phyloP scores from a whole-genome alignment of 2,113 vertebrate species.

The Dipodomys stephensi region DNA sequence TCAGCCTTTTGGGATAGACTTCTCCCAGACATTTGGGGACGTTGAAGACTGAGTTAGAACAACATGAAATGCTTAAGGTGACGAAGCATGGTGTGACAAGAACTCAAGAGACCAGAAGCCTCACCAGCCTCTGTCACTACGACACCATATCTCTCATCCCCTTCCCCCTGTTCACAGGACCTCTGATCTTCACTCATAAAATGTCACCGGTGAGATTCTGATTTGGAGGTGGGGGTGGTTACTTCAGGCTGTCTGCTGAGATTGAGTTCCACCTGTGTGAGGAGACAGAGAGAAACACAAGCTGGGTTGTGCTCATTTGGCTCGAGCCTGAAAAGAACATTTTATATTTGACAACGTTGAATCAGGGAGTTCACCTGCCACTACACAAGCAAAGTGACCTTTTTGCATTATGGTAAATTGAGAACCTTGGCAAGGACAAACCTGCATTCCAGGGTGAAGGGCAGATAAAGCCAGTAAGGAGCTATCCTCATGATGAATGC shows the following conservation, averaged over 20 bases:
- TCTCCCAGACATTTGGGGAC: no score
- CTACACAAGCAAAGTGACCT: conserved; percentile 24
- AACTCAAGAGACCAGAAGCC: not conserved
- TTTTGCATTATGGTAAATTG: not conserved
- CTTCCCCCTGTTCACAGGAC: no score
- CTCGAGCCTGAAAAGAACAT: not conserved
- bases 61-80: not conserved
- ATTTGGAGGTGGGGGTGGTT: not conserved
- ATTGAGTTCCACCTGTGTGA: not conserved
- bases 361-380: not conserved
- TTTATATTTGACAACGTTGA: conserved; percentile 40
- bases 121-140: not conserved
- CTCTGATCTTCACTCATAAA: not conserved
- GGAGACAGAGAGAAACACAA: not conserved
- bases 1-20: not conserved
- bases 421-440: conserved; percentile 10
- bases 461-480: not conserved
- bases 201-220: not conserved
- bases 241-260: not conserved
- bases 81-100: rapidly evolving
- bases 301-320: not conserved
- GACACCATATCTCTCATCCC: rapidly evolving
- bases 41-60: not conserved
- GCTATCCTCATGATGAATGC: not conserved
- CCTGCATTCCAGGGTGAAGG: not conserved